Evolutionary conservation across 2,888 invertebrate genomes (phyloP), one percentile per base, ranked within the genome.

Genomic region (Ditylenchus weischeri): DNA sequence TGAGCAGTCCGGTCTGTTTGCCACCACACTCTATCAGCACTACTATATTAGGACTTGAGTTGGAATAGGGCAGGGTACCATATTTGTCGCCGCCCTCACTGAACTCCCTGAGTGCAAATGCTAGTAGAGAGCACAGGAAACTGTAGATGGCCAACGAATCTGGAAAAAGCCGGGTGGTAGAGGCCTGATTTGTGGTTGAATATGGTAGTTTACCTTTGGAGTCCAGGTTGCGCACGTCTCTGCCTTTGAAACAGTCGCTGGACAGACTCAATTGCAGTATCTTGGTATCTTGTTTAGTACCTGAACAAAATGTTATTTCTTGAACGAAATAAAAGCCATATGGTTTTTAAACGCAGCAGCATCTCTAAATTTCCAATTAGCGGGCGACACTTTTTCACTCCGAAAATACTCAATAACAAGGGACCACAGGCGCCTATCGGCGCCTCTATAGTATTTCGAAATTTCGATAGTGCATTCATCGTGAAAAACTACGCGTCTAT

Each of bases 131-230:
- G 59, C 59, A 59, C 19, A 59, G 43, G 35, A 59, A 59, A 23
- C 43, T 36, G 38, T 59, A 59, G 19, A 59, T 59, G 59, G 59
- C 21, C 6, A 59, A 35, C 2, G 59, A 59, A 59, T 59, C 59
- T 54, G n/a, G 11, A 43, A 43, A 43, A 15, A 43, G 43, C 2
- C 8, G 8, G 8, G 15, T 21, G 50, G 18, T 50, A 50, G 5
- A 5, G 29, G 29, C 5, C 29, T 29, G 29, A 29, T 5, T 29
- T 29, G 2, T 29, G 5, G 29, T 29, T 29, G 29, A 29, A 4
- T 29, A 29, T 5, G 29, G 2, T 29, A 29, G 29, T 29, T 29
- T 29, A 54, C 54, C 54, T 38, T 59, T 59, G 21, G 59, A 59
- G 35, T 59, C 59, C 36, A 59, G n/a, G 35, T 59, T 59, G 11